Evolutionary conservation across 2,797 vertebrate species (phyloP).

Genomic region (Ceyx erithaca): DNA sequence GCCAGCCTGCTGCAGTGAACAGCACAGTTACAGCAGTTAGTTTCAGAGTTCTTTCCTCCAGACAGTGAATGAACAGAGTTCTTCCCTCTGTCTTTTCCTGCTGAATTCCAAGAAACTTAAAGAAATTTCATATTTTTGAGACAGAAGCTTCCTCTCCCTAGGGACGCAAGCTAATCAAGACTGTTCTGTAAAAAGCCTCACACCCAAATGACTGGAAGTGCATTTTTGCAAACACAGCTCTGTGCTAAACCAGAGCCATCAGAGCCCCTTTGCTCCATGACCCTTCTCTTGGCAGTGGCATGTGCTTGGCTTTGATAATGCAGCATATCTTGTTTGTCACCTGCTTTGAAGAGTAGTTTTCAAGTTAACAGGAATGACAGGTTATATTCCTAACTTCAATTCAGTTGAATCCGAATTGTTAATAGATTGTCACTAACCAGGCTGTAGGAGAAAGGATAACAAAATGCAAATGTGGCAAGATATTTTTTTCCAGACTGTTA

Average conservation of each 20-base stretch:
- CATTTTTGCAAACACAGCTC: not conserved
- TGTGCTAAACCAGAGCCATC: not conserved
- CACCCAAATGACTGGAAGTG: slow-evolving; percentile 10
- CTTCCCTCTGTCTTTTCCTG: not conserved
- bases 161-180: slow-evolving; percentile 37
- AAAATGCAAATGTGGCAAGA: not conserved
- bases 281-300: slow-evolving; percentile 2
- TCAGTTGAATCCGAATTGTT: not conserved
- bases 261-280: not conserved
- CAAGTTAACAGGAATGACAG: not conserved
- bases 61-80: not conserved
- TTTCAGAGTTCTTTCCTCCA: not conserved
- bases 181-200: slow-evolving; percentile 4
- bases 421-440: not conserved
- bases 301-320: not conserved
- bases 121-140: slow-evolving; percentile 10
- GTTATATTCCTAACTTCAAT: not conserved
- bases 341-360: not conserved
- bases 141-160: slow-evolving; percentile 21
- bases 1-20: not conserved
- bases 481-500: not conserved
- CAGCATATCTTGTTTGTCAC: not conserved
- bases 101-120: not conserved
- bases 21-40: not conserved
- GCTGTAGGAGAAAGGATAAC: not conserved